A percentile compares a stretch with the other conserved stretches of the same genome.
Conservation (phyloP, 2,888 invertebrate species). For the Ophonus ardosiacus region DNA sequence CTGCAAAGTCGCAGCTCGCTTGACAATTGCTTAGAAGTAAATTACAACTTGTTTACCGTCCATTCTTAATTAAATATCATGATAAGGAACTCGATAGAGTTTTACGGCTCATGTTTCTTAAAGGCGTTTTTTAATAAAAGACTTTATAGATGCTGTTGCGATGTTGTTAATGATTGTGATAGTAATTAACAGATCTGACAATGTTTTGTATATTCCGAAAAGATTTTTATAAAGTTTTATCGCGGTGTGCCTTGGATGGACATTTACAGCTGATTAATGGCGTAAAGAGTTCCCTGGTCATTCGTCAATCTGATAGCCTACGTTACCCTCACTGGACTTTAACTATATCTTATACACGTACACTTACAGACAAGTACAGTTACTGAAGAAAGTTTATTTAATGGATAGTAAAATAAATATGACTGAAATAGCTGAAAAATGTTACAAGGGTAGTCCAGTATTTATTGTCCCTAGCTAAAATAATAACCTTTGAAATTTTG, state of each 20-base stretch:
- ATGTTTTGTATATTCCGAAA: not conserved
- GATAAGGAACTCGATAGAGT: conserved; percentile 34
- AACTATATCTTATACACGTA: not conserved
- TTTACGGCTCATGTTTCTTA: conserved; percentile 42
- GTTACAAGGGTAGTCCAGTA: no score
- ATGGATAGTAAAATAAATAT: no score
- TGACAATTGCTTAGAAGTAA: conserved; percentile 13
- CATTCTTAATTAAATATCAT: conserved; percentile 48
- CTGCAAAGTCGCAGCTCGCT: conserved; percentile 7
- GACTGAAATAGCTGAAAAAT: no score
- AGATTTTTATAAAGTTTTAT: not conserved
- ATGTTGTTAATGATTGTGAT: conserved; percentile 40
- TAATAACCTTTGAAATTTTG: no score
- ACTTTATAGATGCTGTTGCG: conserved; percentile 17
- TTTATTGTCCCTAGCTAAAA: no score
- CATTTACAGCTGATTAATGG: not conserved
- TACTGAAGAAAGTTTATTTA: not conserved
- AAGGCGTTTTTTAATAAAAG: conserved; percentile 44
- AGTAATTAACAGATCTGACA: conserved; percentile 16
- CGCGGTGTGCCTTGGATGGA: not conserved
- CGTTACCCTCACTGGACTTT: not conserved
- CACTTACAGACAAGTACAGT: not conserved
- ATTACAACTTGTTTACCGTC: conserved; percentile 32
- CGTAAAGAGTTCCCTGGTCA: not conserved
- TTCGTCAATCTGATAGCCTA: not conserved